Percentiles rank a stretch among this genome's conserved stretches.
phyloP scores from a whole-genome alignment of 2,113 vertebrate genomes.

The Reinhardtius hippoglossoides region DNA sequence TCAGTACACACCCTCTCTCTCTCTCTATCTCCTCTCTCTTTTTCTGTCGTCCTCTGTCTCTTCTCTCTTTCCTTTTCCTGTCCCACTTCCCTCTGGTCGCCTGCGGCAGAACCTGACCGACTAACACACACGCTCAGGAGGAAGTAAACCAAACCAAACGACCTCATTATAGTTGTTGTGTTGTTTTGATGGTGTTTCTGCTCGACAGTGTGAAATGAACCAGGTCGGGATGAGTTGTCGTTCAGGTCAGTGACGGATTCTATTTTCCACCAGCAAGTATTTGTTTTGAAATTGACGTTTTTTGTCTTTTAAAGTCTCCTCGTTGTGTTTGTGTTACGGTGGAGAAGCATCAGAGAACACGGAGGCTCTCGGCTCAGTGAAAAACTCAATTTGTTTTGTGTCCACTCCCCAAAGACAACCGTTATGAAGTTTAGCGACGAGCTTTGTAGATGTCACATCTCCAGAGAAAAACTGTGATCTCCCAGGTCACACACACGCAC shows the following conservation, averaged over 20 bases:
- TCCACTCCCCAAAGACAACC: too few species aligned
- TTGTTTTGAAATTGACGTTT: too few species aligned
- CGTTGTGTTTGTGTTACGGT: neutral
- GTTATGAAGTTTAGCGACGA: too few species aligned
- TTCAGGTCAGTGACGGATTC: neutral
- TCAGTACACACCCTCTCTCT: neutral
- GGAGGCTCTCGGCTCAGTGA: neutral
- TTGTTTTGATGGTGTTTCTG: conserved; percentile 41
- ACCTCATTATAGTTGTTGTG: conserved; percentile 36
- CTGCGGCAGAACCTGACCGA: conserved; percentile 49
- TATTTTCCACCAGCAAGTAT: neutral
- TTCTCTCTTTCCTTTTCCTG: conserved; percentile 28
- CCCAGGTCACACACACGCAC: neutral
- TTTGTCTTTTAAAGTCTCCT: neutral
- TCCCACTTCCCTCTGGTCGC: conserved; percentile 60
- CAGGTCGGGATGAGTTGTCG: neutral
- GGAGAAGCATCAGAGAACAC: neutral
- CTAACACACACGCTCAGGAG: conserved; percentile 7
- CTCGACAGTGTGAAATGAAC: neutral
- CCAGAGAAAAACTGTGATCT: neutral
- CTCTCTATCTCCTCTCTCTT: conserved; percentile 11
- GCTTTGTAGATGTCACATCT: neutral
- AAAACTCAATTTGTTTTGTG: neutral
- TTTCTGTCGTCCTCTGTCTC: neutral
- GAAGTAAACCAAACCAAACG: neutral